Percentiles rank a stretch among this genome's conserved stretches.
These are phyloP conservation scores for Oegoconia quadripuncta DNA, from an alignment of 2,888 invertebrate genomes.

Conservation along the genomic window DNA sequence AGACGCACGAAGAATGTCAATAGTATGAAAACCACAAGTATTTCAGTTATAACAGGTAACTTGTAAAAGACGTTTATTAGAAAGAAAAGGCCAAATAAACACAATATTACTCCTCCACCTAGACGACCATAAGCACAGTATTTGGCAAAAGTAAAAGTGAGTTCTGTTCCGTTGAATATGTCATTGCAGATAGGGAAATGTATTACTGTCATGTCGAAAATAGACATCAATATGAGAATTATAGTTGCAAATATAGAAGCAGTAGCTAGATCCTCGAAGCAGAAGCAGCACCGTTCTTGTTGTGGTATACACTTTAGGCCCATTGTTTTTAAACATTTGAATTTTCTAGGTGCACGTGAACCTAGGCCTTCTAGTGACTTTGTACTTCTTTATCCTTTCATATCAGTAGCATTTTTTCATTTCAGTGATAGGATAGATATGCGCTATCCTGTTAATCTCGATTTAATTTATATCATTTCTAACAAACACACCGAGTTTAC, in stretches of 20 bases:
- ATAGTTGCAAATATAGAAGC: not conserved
- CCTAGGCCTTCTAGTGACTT: too few relatives aligned
- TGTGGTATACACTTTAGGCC: not conserved
- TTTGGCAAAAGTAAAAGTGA: not conserved
- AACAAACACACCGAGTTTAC: too few relatives aligned
- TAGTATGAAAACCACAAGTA: not conserved
- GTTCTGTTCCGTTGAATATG: not conserved
- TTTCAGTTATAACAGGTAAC: not conserved
- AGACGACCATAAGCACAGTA: not conserved
- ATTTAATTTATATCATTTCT: too few relatives aligned
- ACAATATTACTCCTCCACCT: not conserved
- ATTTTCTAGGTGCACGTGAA: not conserved
- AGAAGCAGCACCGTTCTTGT: constrained; percentile 1
- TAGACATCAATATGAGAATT: not conserved
- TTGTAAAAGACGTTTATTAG: not conserved
- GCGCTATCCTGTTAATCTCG: too few relatives aligned
- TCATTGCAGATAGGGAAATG: constrained; percentile 1
- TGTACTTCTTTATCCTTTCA: too few relatives aligned
- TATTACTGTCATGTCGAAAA: constrained; percentile 2
- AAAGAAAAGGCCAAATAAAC: not conserved
- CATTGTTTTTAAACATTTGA: not conserved
- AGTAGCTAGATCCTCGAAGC: not conserved
- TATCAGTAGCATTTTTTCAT: too few relatives aligned
- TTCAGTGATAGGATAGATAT: too few relatives aligned
- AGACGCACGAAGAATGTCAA: not conserved